Evolutionary conservation across 2,113 vertebrate species (phyloP).

Genomic region (Zapornia atra): DNA sequence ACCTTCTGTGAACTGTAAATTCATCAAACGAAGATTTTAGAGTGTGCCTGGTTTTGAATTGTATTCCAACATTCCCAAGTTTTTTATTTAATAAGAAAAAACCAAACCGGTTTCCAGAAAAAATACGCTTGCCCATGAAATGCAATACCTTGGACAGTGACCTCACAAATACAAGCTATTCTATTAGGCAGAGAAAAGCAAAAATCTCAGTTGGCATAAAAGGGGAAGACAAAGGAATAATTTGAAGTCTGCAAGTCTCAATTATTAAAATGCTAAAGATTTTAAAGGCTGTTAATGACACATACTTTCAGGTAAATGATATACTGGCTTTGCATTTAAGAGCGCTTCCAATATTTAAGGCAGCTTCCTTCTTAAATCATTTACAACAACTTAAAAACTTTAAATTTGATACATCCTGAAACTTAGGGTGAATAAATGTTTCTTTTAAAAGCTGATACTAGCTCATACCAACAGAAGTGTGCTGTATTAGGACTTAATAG

Average conservation of each 20-base stretch:
- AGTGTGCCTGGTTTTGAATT: background rate
- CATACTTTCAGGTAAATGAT: background rate
- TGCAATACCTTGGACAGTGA: background rate
- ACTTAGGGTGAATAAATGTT: background rate
- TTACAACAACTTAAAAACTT: background rate
- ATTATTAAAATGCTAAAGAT: background rate
- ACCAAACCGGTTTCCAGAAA: background rate
- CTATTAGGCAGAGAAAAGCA: background rate
- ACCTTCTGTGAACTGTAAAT: background rate
- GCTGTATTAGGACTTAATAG: background rate
- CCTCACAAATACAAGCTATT: background rate
- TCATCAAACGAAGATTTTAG: background rate
- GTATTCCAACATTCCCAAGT: background rate
- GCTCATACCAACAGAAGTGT: background rate
- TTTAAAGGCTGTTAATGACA: background rate
- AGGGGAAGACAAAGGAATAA: background rate
- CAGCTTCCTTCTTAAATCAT: background rate
- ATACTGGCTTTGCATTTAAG: background rate
- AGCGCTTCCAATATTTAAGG: background rate
- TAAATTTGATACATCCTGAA: background rate
- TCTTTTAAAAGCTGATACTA: background rate
- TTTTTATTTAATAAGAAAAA: background rate
- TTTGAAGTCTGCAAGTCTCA: background rate
- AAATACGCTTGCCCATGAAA: background rate
- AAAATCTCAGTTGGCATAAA: background rate